phyloP scores from a whole-genome alignment of 1,140 invertebrate genomes.

The Bombus ignitus region DNA sequence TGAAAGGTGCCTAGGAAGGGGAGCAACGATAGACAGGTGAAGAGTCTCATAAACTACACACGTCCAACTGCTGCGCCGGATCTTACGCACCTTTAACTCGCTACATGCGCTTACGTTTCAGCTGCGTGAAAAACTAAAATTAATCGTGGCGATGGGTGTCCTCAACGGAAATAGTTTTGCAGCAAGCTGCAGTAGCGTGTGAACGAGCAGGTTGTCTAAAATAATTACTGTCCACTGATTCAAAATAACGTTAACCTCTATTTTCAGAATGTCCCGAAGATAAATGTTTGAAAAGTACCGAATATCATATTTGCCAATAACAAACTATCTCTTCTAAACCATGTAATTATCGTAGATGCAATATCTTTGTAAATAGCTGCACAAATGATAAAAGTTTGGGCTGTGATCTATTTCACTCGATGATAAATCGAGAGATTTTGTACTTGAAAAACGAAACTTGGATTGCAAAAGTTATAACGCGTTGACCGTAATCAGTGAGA shows the following conservation, averaged over 20 bases:
- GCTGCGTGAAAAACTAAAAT: slow-evolving; percentile 55
- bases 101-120: slow-evolving; percentile 13
- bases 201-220: slow-evolving; percentile 10
- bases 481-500: neutral
- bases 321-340: neutral
- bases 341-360: too few species aligned
- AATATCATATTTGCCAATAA: neutral
- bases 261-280: neutral
- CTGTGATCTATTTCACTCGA: too few species aligned
- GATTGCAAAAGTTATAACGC: neutral
- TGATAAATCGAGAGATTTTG: neutral
- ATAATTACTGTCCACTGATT: neutral
- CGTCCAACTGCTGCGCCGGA: slow-evolving; percentile 20
- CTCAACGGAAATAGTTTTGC: slow-evolving; percentile 56
- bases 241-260: neutral
- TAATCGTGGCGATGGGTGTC: slow-evolving; percentile 48
- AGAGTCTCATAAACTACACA: slow-evolving; percentile 35
- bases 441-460: neutral
- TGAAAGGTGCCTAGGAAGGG: slow-evolving; percentile 25
- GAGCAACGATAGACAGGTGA: slow-evolving; percentile 49
- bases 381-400: too few species aligned
- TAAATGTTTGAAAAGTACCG: neutral
- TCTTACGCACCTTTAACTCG: slow-evolving; percentile 33
- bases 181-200: slow-evolving; percentile 3
- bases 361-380: too few species aligned